Evolutionary conservation across 1,140 invertebrate genomes (phyloP), one percentile per base, ranked within the genome.

Genomic region (Potamilus streckersoni): DNA sequence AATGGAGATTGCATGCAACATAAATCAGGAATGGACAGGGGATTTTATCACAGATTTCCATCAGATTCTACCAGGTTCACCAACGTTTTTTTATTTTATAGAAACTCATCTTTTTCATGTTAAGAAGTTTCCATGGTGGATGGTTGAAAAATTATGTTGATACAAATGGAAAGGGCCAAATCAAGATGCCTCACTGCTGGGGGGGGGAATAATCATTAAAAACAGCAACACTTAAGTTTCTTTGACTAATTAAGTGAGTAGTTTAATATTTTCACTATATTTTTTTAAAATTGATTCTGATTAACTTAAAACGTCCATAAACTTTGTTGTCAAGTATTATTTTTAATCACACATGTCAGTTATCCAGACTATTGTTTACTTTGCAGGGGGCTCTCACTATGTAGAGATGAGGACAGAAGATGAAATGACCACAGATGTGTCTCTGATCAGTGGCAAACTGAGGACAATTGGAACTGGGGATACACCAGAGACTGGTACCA

Each of bases 1-100:
- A 90, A 91, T 98, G 60, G 97, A 98, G 91, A 91, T 97, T 57
- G 97, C 97, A 6, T 92, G 96, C 84, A 94, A 89, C 88, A 91
- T 82, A 91, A 91, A 83, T 91, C 92, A 85, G 88, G 91, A 79
- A 72, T 92, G 92, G 92, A 90, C 86, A 64, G 90, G 90, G 49
- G 91, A 93, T 55, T 95, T 95, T 87, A 91, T 94, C 20, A 93
- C 93, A 63, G 95, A 97, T 86, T 97, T 95, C 88, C 91, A 93
- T 80, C 91, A 95, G 82, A 86, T 97, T 67, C 87, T 96, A 38
- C 93, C 93, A 68, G 94, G 94, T 89, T 83, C 74, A 62, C 38
- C 16, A 55, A 14, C 60, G 27, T 66, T 23, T 19, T 66, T 31
- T 20, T 19, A 66, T 20, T 23, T 66, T 17, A 20, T 19, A 20